Conservation (phyloP, 2,888 invertebrate species). For the Athalia circularis region DNA sequence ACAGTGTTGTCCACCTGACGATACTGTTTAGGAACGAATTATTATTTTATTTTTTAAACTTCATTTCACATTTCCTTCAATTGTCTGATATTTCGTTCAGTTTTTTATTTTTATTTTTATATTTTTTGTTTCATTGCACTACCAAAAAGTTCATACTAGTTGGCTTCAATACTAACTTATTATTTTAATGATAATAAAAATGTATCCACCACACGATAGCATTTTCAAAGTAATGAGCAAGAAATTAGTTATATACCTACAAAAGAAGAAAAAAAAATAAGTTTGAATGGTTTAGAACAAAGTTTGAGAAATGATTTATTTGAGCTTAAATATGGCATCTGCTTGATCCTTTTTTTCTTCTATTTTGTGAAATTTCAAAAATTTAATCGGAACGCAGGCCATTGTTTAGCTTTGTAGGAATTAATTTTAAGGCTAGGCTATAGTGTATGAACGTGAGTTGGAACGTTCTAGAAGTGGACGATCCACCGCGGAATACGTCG, state of each 20-base stretch:
- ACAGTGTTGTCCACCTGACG: slow-evolving; percentile 14
- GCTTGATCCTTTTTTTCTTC: background rate
- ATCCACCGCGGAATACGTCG: slow-evolving; percentile 87
- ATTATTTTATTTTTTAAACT: background rate
- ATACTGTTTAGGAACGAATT: slow-evolving; percentile 10
- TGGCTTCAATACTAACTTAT: slow-evolving; percentile 18
- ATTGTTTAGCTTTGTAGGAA: slow-evolving; percentile 25
- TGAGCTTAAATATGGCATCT: background rate
- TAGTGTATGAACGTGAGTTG: slow-evolving; percentile 67
- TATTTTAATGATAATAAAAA: slow-evolving; percentile 32
- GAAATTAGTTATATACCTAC: background rate
- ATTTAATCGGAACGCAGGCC: slow-evolving; percentile 7
- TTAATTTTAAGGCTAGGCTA: slow-evolving; percentile 43
- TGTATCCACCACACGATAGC: slow-evolving; percentile 44
- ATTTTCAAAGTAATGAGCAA: slow-evolving; percentile 16
- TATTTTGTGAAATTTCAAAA: no score
- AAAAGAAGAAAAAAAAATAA: background rate
- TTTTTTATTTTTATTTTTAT: slow-evolving; percentile 27
- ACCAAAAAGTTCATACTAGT: background rate
- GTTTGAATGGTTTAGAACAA: background rate
- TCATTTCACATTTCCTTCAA: background rate
- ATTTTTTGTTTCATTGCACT: slow-evolving; percentile 12
- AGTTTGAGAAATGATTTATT: background rate
- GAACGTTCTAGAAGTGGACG: slow-evolving; percentile 85
- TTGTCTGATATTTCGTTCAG: background rate